These are phyloP conservation scores for Callimorpha dominula DNA, from an alignment of 2,888 invertebrate genomes.

Conservation along the genomic window DNA sequence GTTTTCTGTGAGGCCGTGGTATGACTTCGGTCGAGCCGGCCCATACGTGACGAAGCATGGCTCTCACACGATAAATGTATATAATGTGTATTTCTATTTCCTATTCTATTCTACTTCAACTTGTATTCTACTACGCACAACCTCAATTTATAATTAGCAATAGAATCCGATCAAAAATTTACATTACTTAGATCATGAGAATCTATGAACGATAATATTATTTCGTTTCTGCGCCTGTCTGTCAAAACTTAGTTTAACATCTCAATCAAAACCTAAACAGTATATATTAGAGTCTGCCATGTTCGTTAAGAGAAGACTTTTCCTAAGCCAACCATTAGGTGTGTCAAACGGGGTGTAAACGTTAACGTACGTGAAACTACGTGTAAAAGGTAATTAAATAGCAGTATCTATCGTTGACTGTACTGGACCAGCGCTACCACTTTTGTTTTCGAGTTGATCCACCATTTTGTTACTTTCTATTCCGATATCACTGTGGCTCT, in stretches of 20 bases:
- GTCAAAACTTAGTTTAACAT: background rate
- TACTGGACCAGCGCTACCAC: constrained; percentile 54
- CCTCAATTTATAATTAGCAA: too few species aligned
- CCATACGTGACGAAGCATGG: too few species aligned
- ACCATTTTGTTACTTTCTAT: constrained; percentile 52
- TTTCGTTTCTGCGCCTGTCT: background rate
- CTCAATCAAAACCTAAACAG: background rate
- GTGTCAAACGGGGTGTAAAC: constrained; percentile 1
- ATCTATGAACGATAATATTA: background rate
- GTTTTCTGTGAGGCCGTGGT: too few species aligned
- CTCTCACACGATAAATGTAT: too few species aligned
- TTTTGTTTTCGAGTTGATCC: constrained; percentile 64
- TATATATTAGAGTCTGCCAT: background rate
- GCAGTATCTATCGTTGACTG: constrained; percentile 26
- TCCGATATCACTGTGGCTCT: constrained; percentile 20
- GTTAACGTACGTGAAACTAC: background rate
- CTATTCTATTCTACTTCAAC: too few species aligned
- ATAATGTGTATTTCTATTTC: too few species aligned
- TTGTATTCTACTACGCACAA: too few species aligned
- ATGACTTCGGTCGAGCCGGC: too few species aligned
- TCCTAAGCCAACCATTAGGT: background rate
- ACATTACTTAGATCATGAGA: too few species aligned
- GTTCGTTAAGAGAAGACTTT: background rate
- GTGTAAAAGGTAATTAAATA: background rate
- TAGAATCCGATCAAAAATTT: too few species aligned